Conservation (phyloP, 2,888 invertebrate genomes). For the Rapana venosa region DNA sequence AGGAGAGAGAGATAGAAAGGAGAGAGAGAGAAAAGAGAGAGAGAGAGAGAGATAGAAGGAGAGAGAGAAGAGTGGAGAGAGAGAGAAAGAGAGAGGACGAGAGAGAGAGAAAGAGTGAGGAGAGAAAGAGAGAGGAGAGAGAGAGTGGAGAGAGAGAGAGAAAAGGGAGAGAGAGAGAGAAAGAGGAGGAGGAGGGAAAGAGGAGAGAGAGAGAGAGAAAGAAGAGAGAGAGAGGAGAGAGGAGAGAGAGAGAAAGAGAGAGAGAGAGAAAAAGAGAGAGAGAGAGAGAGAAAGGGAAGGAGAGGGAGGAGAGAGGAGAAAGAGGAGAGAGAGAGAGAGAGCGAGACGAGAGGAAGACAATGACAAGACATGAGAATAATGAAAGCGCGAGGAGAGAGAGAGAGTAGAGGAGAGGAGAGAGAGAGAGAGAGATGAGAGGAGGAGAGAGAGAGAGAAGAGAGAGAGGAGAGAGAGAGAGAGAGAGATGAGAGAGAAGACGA, state of each 20-base stretch:
- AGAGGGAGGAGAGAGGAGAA: background rate
- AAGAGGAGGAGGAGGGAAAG: conserved; percentile 29
- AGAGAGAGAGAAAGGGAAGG: background rate
- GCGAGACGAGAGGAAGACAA: background rate
- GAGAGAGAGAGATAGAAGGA: too few relatives aligned
- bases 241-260: background rate
- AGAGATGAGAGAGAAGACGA: background rate
- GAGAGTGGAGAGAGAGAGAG: background rate
- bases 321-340: background rate
- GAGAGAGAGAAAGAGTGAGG: background rate
- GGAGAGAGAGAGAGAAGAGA: background rate
- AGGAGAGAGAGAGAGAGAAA: background rate
- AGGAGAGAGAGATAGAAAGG: background rate
- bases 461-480: background rate
- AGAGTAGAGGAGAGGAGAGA: too few relatives aligned
- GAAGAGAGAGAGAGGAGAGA: too few relatives aligned
- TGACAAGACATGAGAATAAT: background rate
- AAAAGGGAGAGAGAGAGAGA: conserved; percentile 37
- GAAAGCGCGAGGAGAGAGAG: background rate
- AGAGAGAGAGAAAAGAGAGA: too few relatives aligned
- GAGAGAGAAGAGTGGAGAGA: background rate
- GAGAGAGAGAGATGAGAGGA: too few relatives aligned
- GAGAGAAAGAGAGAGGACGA: background rate
- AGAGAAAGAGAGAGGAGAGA: background rate
- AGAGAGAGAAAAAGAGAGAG: background rate